Percentiles rank a stretch among this genome's conserved stretches.
Evolutionary conservation across 1,140 invertebrate genomes (phyloP).

Genomic region (Scaptomyza montana): DNA sequence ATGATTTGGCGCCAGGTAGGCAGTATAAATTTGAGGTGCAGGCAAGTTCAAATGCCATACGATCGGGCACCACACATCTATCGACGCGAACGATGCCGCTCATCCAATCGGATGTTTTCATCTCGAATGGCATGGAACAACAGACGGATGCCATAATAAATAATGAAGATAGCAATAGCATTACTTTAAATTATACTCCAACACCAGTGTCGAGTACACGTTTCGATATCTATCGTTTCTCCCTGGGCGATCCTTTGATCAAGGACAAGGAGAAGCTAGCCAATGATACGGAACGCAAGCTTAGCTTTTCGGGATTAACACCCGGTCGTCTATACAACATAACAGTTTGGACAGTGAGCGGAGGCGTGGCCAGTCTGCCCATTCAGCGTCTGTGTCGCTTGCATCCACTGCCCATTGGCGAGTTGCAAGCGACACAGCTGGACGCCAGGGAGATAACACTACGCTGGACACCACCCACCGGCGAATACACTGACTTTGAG

Average conservation of each 20-base stretch:
- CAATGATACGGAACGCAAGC: slow-evolving; percentile 91
- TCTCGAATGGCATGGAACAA: slow-evolving; percentile 92
- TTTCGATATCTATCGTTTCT: slow-evolving; percentile 93
- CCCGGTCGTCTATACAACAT: slow-evolving; percentile 95
- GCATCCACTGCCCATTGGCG: slow-evolving; percentile 92
- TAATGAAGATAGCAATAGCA: slow-evolving; percentile 50
- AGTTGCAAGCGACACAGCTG: slow-evolving; percentile 90
- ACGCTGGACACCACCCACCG: slow-evolving; percentile 90
- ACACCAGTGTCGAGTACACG: slow-evolving; percentile 89
- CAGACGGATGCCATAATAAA: slow-evolving; percentile 74
- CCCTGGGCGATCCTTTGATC: slow-evolving; percentile 89
- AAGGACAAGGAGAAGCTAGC: slow-evolving; percentile 90
- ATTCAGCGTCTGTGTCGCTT: slow-evolving; percentile 92
- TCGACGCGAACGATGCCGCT: slow-evolving; percentile 92
- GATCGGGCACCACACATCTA: slow-evolving; percentile 89
- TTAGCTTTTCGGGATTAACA: slow-evolving; percentile 91
- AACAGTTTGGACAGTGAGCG: slow-evolving; percentile 96
- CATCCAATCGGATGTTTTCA: slow-evolving; percentile 94
- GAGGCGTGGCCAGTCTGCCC: slow-evolving; percentile 92
- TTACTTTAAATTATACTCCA: slow-evolving; percentile 92
- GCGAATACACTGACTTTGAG: slow-evolving; percentile 94
- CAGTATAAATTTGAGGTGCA: slow-evolving; percentile 91
- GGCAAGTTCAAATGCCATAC: slow-evolving; percentile 90
- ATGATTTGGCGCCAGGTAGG: slow-evolving; percentile 90
- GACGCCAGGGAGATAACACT: slow-evolving; percentile 91